A percentile compares a stretch with the other conserved stretches of the same genome.
Evolutionary conservation across 35 echinoderm and acorn worm species (phyloP).

Genomic region (Acanthaster planci): DNA sequence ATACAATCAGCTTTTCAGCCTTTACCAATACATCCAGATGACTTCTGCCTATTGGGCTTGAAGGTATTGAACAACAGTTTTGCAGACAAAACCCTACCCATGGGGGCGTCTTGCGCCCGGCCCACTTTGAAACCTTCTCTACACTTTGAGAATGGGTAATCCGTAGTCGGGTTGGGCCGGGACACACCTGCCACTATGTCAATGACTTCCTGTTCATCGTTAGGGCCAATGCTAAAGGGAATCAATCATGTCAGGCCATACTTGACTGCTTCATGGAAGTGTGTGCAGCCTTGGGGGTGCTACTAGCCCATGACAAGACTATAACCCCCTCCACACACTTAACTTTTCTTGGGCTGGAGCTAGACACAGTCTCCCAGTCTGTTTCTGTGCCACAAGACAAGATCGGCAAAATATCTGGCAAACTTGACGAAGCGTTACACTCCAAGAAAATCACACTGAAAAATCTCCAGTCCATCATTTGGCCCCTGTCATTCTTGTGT

Average conservation of each 20-base stretch:
- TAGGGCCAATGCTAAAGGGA: background rate
- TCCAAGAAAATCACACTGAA: background rate
- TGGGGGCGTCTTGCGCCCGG: conserved; percentile 22
- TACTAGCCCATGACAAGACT: conserved; percentile 12
- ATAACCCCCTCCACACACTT: background rate
- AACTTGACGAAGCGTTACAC: background rate
- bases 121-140: background rate
- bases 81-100: conserved; percentile 28
- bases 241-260: background rate
- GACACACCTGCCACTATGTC: conserved; percentile 26
- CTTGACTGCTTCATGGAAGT: background rate
- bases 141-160: conserved; percentile 1
- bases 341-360: background rate
- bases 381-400: background rate
- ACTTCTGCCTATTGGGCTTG: conserved; percentile 43
- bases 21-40: conserved; percentile 29
- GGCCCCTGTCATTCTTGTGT: background rate
- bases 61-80: background rate
- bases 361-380: background rate
- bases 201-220: conserved; percentile 31
- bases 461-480: background rate
- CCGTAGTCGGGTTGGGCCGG: background rate
- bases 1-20: conserved; percentile 39
- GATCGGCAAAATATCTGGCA: background rate
- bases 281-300: background rate